Evolutionary conservation across 2,888 invertebrate genomes (phyloP), one percentile per base, ranked within the genome.

Genomic region (Macaria liturata): DNA sequence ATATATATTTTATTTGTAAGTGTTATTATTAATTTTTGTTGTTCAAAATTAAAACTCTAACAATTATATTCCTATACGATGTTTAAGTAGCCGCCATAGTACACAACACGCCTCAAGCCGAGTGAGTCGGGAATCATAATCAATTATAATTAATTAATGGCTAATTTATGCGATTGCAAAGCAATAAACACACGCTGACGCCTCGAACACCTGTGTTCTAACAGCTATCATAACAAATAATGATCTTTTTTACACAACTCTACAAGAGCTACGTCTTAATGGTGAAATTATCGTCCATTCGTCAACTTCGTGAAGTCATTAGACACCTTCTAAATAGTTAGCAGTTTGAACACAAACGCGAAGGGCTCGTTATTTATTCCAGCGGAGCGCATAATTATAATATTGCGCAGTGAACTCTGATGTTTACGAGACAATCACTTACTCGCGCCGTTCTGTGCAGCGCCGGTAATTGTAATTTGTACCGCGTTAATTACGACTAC

Each of bases 391-490:
- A 72, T 71, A 72, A 71, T 73, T 73, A 73, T 76, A 73, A 74
- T 76, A 79, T 76, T 81, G 71, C 75, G 76, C 78, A 77, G 74
- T 78, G 70, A 76, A 76, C 68, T 75, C 68, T 62, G 70, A 78
- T 77, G 75, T 81, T 79, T 78, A 80, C 70, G 72, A 78, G 70
- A 79, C 74, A 80, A 81, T 78, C 72, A 71, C 66, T 70, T 71
- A 68, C 49, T 46, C 34, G 37, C 20, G 32, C 43, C 37, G 44
- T 46, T 39, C 65, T 64, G 69, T 65, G 70, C 70, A 74, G 67
- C 70, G 71, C 68, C 67, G 71, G 71, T 71, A 71, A 72, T 71
- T 74, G 77, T 75, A 74, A 76, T 80, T 76, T 76, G 75, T 78
- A 74, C 71, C 65, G 66, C 63, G 68, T 76, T 79, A 77, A 77